Conservation (phyloP, 2,888 invertebrate species). For the Cybosia mesomella region DNA sequence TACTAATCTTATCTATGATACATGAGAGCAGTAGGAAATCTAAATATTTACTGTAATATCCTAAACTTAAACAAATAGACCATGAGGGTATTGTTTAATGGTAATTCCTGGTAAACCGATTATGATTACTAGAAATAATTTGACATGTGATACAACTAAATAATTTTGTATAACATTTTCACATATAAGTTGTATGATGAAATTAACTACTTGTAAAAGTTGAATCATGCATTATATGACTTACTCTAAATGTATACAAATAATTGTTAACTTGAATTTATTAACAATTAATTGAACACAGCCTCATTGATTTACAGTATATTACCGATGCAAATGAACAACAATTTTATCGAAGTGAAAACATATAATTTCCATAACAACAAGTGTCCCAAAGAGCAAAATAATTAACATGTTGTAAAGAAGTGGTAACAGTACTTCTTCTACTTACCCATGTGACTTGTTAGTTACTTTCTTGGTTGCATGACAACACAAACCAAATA, state of each 20-base stretch:
- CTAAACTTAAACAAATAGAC: not conserved
- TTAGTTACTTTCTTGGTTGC: not conserved
- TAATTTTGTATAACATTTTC: not conserved
- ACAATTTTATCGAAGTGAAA: not conserved
- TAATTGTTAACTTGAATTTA: not conserved
- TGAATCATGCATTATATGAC: not conserved
- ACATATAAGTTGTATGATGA: not conserved
- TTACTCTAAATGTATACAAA: not conserved
- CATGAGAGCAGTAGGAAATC: constrained; percentile 1
- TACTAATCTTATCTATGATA: not conserved
- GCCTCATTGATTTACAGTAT: not conserved
- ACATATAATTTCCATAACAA: not conserved
- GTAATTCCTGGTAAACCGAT: not conserved
- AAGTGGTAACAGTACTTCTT: not conserved
- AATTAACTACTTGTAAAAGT: not conserved
- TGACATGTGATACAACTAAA: not conserved
- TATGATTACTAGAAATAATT: not conserved
- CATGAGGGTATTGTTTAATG: not conserved
- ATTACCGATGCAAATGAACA: not conserved
- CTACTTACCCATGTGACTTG: not conserved
- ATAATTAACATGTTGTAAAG: not conserved
- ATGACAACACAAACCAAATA: constrained; percentile 1
- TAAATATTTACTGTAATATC: not conserved
- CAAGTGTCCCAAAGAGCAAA: not conserved
- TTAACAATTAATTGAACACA: not conserved